Evolutionary conservation across 2,113 vertebrate species (phyloP).

Genomic region (Pica pica): DNA sequence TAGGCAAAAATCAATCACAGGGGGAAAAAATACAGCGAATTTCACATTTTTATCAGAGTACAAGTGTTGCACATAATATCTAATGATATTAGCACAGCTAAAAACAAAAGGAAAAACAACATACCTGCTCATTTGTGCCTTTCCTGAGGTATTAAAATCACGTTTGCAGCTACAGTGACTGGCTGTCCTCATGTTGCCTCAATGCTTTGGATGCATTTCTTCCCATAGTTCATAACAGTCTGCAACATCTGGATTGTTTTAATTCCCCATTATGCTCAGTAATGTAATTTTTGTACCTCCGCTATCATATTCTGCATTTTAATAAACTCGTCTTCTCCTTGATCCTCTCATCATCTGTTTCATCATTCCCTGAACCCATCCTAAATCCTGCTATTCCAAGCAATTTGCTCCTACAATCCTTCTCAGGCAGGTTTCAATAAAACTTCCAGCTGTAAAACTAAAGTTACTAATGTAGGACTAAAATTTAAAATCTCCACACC

Average conservation of each 20-base stretch:
- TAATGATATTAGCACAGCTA: background rate
- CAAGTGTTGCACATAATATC: background rate
- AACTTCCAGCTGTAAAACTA: background rate
- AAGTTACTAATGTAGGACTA: background rate
- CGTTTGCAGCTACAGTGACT: background rate
- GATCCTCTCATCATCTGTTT: background rate
- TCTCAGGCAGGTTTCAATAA: background rate
- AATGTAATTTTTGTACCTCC: background rate
- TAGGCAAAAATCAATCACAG: background rate
- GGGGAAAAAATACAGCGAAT: accelerated
- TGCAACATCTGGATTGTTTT: background rate
- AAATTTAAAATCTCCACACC: background rate
- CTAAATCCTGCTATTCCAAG: background rate
- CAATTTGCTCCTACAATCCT: background rate
- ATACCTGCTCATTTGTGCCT: background rate
- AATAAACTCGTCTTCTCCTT: background rate
- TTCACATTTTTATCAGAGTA: background rate
- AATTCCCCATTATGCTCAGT: background rate
- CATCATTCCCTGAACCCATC: background rate
- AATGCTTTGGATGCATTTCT: background rate
- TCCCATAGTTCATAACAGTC: background rate
- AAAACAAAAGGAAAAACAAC: background rate
- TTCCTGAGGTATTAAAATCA: background rate
- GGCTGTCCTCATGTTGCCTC: background rate
- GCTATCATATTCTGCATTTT: background rate